phyloP scores from a whole-genome alignment of 2,888 invertebrate genomes.

The Caenorhabditis sp. region DNA sequence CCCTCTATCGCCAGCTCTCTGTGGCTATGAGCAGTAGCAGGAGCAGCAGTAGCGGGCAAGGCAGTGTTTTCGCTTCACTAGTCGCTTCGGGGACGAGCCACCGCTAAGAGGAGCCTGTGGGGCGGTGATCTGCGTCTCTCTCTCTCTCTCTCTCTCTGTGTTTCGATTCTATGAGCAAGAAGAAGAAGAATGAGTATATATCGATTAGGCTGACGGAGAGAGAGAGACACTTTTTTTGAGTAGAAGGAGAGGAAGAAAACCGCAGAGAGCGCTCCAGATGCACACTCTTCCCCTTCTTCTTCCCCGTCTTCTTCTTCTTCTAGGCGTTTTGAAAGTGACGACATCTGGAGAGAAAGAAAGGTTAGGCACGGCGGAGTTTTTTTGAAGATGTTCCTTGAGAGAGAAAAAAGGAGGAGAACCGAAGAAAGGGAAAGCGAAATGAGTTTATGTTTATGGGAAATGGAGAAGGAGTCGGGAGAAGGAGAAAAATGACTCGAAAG shows the following conservation, averaged over 20 bases:
- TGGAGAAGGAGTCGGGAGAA: no score
- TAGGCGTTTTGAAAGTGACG: not conserved
- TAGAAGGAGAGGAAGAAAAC: constrained; percentile 18
- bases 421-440: no score
- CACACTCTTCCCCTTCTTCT: not conserved
- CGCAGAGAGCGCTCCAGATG: constrained; percentile 19
- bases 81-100: not conserved
- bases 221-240: no score
- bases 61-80: constrained; percentile 36
- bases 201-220: constrained; percentile 1
- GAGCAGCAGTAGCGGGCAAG: constrained; percentile 4
- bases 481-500: no score
- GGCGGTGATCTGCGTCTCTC: not conserved
- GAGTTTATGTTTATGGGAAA: no score
- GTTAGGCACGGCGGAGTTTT: no score
- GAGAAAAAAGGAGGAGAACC: no score
- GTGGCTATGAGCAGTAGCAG: constrained; percentile 10
- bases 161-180: not conserved
- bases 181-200: constrained; percentile 1
- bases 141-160: not conserved
- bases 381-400: not conserved
- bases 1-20: constrained; percentile 32
- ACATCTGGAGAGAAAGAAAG: not conserved
- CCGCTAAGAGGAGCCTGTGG: constrained; percentile 19
- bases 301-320: not conserved